A percentile compares a stretch with the other conserved stretches of the same genome.
Evolutionary conservation across 2,888 invertebrate genomes (phyloP).

Genomic region (Monoplex corrugatus): DNA sequence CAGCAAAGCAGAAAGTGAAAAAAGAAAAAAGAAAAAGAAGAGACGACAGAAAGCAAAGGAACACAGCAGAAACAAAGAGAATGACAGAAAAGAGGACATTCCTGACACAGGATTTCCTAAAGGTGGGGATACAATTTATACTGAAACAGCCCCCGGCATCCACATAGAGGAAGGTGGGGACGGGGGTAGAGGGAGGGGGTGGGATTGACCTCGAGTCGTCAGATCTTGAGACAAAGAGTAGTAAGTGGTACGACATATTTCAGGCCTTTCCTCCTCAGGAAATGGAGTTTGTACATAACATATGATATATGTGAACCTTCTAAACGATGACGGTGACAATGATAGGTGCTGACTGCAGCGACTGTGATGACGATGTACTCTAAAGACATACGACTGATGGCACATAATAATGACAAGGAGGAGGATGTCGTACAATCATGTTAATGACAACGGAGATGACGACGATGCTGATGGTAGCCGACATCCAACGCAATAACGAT

Average conservation of each 20-base stretch:
- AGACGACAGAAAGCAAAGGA: neutral
- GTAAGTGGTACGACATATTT: too few relatives aligned
- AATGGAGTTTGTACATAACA: neutral
- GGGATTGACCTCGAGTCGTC: too few relatives aligned
- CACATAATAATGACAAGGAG: neutral
- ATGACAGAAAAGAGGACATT: neutral
- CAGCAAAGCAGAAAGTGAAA: neutral
- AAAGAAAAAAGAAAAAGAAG: neutral
- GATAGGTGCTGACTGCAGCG: too few relatives aligned
- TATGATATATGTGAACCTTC: neutral
- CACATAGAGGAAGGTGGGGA: too few relatives aligned
- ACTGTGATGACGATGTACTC: too few relatives aligned
- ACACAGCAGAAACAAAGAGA: neutral
- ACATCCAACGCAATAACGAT: too few relatives aligned
- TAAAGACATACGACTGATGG: neutral
- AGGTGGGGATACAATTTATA: too few relatives aligned
- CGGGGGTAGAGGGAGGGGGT: too few relatives aligned
- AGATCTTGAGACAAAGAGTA: too few relatives aligned
- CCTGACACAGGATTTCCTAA: too few relatives aligned
- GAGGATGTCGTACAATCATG: neutral
- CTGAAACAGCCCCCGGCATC: too few relatives aligned
- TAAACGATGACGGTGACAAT: neutral
- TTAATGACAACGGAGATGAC: neutral
- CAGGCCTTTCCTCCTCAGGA: too few relatives aligned
- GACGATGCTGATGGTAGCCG: neutral